Base-by-base conservation (phyloP, 2,888 invertebrate genomes). In the Orthonevra nobilis region DNA sequence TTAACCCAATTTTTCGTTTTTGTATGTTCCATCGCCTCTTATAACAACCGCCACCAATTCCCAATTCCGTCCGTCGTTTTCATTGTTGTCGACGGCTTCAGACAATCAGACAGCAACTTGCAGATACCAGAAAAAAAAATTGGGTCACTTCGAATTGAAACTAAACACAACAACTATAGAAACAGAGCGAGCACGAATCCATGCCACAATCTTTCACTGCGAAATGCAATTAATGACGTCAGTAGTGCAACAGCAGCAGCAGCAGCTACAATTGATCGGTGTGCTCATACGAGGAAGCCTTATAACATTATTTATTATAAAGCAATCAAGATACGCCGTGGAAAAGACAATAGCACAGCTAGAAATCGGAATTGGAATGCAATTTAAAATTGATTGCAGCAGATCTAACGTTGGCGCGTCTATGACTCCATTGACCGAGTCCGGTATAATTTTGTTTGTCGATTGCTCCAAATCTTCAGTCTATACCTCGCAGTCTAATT, bases 151-250 rank as follows among this genome's bases (percentile, higher is more conserved):
- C 42, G 54, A 75, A 63, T 75, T 61, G 58, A 75, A 63, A 56
- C 54, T 61, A 19, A 61, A 56, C 74, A 61, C 46, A 44, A 61
- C 46, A 44, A 23, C 32, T 17, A 52, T 26, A 40, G 63, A 40
- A 38, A 54, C 46, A 34, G n/a, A n/a, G 17, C 20, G 28, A 23
- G 46, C 54, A 66, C 34, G 26, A 74, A 61, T 54, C 60, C 61
- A 48, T 48, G 68, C 56, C 48, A 44, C 50, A 69, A 48, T 58
- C 50, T 40, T 28, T 64, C 40, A 50, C 46, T 63, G 34, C 14
- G 48, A 69, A 69, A 75, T 75, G 61, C 54, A 68, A 69, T 69
- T 63, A 75, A 40, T 75, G 75, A 75, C 75, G 75, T 75, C 61
- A 50, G 48, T 48, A 15, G 15, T 5, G 20, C 19, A 26, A 30